These are phyloP conservation scores for Labeo rohita DNA, from an alignment of 2,113 vertebrate genomes.

Conservation along the genomic window DNA sequence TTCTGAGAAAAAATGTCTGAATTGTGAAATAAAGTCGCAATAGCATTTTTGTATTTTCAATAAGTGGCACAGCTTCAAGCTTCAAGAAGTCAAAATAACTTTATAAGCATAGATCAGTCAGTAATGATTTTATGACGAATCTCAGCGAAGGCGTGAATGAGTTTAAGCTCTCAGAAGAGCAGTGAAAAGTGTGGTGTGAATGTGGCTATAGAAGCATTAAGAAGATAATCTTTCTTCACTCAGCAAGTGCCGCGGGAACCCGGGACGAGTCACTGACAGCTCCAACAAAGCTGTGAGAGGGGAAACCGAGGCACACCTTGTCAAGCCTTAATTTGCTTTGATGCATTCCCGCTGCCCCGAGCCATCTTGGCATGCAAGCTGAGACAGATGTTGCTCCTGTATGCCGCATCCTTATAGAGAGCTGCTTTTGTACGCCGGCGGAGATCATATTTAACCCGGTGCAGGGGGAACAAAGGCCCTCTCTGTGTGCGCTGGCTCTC, in stretches of 20 bases:
- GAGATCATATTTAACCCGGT: conserved; percentile 59
- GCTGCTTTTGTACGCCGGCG: conserved; percentile 52
- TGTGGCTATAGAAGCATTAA: neutral
- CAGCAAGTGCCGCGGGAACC: conserved; percentile 11
- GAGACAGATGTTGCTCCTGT: conserved; percentile 58
- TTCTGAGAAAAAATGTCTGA: too few relatives aligned
- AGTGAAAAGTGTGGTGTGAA: neutral
- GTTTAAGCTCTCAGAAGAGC: neutral
- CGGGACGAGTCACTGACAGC: conserved; percentile 3
- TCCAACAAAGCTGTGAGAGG: conserved; percentile 17
- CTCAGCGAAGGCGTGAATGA: neutral
- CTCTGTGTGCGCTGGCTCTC: conserved; percentile 51
- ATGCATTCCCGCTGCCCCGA: conserved; percentile 37
- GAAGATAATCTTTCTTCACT: conserved; percentile 47
- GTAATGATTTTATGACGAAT: neutral
- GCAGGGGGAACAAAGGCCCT: conserved; percentile 65
- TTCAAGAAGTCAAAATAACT: too few relatives aligned
- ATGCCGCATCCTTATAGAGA: conserved; percentile 49
- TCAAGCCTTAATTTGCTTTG: conserved; percentile 62
- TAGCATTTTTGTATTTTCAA: too few relatives aligned
- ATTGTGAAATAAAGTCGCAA: too few relatives aligned
- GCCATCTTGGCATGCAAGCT: conserved; percentile 49
- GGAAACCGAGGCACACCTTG: conserved; percentile 44
- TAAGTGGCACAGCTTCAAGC: too few relatives aligned
- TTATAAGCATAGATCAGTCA: neutral